phyloP scores from a whole-genome alignment of 2,113 vertebrate genomes.

The Puntigrus tetrazona region DNA sequence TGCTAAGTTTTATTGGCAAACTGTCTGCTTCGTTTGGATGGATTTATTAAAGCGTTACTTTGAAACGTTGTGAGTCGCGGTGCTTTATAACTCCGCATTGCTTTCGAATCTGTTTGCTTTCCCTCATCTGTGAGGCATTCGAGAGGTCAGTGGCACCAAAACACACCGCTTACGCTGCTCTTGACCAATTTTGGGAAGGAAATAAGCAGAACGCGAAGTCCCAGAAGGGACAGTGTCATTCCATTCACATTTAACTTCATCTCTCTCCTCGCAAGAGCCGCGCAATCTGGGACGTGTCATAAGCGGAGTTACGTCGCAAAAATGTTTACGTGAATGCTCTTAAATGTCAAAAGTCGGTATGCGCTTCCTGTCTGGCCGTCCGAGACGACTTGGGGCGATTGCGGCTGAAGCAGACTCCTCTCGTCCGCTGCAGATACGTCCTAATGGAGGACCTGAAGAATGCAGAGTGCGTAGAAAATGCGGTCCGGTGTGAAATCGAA shows the following conservation, averaged over 20 bases:
- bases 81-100: not conserved
- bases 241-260: slow-evolving; percentile 49
- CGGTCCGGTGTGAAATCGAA: slow-evolving; percentile 54
- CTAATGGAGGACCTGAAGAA: slow-evolving; percentile 46
- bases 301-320: not conserved
- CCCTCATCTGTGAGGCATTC: slow-evolving; percentile 13
- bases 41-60: not conserved
- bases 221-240: slow-evolving; percentile 49
- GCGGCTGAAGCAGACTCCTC: slow-evolving; percentile 37
- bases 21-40: slow-evolving; percentile 16
- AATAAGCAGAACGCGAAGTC: slow-evolving; percentile 38
- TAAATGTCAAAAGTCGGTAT: slow-evolving; percentile 59
- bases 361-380: slow-evolving; percentile 69
- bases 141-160: slow-evolving; percentile 14
- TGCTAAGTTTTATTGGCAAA: slow-evolving; percentile 66
- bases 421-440: slow-evolving; percentile 37
- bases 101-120: not conserved
- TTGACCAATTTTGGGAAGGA: slow-evolving; percentile 57
- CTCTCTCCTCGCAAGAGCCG: slow-evolving; percentile 29
- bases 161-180: not conserved
- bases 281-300: slow-evolving; percentile 23
- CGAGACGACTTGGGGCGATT: slow-evolving; percentile 34
- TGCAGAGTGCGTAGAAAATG: slow-evolving; percentile 37
- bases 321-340: slow-evolving; percentile 33
- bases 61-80: not conserved